A percentile compares a stretch with the other conserved stretches of the same genome.
Conservation (phyloP, 2,797 vertebrate species). For the Phalloptychus januarius region DNA sequence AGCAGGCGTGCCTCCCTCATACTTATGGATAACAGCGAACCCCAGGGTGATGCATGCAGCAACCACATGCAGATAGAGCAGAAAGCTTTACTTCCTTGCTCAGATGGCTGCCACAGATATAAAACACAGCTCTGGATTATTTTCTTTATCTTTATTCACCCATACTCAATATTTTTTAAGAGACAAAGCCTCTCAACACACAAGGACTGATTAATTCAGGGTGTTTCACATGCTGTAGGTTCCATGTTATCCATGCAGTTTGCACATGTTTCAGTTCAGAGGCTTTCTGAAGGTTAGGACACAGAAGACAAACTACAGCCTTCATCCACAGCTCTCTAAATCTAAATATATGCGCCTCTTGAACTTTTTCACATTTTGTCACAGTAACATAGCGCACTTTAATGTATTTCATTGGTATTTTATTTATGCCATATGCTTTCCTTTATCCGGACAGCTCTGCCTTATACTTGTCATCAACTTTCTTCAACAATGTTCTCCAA, state of each 20-base stretch:
- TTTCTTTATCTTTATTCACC: slow-evolving; percentile 29
- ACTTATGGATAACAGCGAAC: slow-evolving; percentile 70
- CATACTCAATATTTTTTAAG: slow-evolving; percentile 66
- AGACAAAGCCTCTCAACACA: slow-evolving; percentile 53
- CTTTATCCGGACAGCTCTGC: background rate
- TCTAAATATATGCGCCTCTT: background rate
- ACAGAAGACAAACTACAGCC: slow-evolving; percentile 29
- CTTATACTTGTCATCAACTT: background rate
- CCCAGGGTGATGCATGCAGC: slow-evolving; percentile 30
- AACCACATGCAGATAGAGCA: slow-evolving; percentile 32
- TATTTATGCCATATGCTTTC: background rate
- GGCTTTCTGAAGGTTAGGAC: slow-evolving; percentile 40
- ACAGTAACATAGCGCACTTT: background rate
- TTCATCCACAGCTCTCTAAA: slow-evolving; percentile 22
- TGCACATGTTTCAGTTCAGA: slow-evolving; percentile 25
- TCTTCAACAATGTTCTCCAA: background rate
- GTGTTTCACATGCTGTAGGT: slow-evolving; percentile 47
- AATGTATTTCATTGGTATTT: background rate
- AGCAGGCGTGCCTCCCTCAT: slow-evolving; percentile 69
- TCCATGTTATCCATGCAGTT: slow-evolving; percentile 46
- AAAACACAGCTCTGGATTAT: slow-evolving; percentile 58
- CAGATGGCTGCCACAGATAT: slow-evolving; percentile 51
- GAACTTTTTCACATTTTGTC: background rate
- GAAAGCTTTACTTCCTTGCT: slow-evolving; percentile 45
- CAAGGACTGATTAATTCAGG: slow-evolving; percentile 71